Base-by-base conservation (phyloP, 2,113 vertebrate genomes). In the Melierax canorus region DNA sequence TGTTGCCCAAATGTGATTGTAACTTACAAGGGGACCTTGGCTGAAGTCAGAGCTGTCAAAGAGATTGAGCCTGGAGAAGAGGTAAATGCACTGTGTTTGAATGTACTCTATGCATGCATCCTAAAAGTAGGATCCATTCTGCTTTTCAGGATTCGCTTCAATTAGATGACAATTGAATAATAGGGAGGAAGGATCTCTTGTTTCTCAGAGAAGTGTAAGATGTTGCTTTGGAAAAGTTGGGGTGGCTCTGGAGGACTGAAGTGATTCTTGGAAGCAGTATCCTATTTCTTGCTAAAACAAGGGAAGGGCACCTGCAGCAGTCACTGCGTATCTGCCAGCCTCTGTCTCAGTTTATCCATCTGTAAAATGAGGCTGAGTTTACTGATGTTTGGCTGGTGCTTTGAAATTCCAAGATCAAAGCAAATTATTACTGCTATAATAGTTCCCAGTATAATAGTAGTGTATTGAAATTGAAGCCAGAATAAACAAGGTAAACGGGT, bases 1-100 rank as follows among this genome's bases (percentile, higher is more conserved):
- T 99, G 99, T 86, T 99, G 98, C 50, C 99, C 99, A 77, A 99
- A 99, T 45, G 99, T 99, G 96, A 99, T 99, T 15, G 99, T 99
- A 88, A 99, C 99, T 26, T 99, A 98, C 92, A 98, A 98, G 63
- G 99, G 99, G 63, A 99, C 98, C 10, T 63, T 98, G 32, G 99
- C 99, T 2, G 99, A 99, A 95, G 97, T 99, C 43, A 98, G 99
- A 95, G 99, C 99, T 3, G 99, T 99, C 15, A 98, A 98, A 97
- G 98, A 99, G 59, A 99, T 99, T 96, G 96, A 96, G 83, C 97
- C 98, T 4, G 99, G 99, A 94, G 99, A 99, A 39, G 99, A 99
- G 99, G 99, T 99, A 98, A 98, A 97, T 62, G 30, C 4, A 1
- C 39, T 12, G 8, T 27, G 21, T 46, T 69, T n/a, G n/a, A 29